phyloP scores from a whole-genome alignment of 2,113 vertebrate species.

The Callorhinus ursinus region DNA sequence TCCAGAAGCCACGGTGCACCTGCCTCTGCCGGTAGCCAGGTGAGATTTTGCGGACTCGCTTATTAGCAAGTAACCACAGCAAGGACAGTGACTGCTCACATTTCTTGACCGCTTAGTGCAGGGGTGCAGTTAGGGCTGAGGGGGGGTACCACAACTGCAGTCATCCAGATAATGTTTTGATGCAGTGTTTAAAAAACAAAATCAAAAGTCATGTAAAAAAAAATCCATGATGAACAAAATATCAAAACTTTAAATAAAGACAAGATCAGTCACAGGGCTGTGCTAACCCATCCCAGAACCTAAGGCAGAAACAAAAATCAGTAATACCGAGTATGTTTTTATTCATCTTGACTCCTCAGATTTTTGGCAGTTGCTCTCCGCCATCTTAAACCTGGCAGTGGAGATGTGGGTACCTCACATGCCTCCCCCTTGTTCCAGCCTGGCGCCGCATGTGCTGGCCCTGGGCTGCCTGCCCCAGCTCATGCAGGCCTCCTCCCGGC shows the following conservation, averaged over 20 bases:
- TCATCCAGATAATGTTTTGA: background rate
- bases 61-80: background rate
- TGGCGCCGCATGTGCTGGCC: background rate
- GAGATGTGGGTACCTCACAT: accelerated
- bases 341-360: background rate
- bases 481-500: accelerated
- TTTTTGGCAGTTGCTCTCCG: accelerated
- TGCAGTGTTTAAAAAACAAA: background rate
- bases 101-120: background rate
- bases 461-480: background rate
- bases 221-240: background rate
- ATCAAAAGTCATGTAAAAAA: background rate
- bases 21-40: slow-evolving; percentile 65
- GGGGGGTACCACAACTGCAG: background rate
- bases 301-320: background rate
- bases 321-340: accelerated
- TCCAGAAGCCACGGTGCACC: slow-evolving; percentile 70
- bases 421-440: background rate
- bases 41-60: background rate
- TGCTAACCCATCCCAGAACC: background rate
- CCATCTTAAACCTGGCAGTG: background rate
- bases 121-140: background rate
- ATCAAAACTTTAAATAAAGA: background rate
- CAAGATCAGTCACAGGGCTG: accelerated
- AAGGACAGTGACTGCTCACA: background rate